Evolutionary conservation across 64 coral and sea anemone genomes (phyloP).

Genomic region (Montipora foliosa): DNA sequence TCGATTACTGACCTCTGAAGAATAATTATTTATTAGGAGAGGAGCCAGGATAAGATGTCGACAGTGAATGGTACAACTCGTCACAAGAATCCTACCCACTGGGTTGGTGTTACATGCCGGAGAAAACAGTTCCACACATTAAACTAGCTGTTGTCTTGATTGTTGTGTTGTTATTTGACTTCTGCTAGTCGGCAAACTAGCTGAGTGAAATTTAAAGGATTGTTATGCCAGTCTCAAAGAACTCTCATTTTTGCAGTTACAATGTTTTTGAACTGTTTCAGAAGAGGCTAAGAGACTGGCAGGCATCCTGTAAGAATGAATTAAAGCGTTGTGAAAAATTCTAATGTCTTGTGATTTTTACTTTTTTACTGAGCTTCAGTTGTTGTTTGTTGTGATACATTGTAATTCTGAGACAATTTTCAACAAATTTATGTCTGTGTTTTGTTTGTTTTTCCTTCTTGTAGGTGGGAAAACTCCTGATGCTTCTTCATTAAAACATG

Average conservation of each 20-base stretch:
- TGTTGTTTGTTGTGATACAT: not conserved
- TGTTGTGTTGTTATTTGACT: slow-evolving; percentile 2
- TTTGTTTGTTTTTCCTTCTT: slow-evolving; percentile 35
- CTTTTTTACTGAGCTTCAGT: not conserved
- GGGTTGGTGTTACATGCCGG: slow-evolving; percentile 57
- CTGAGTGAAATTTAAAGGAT: not conserved
- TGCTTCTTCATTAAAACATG: slow-evolving; percentile 36
- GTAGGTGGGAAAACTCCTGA: slow-evolving; percentile 78
- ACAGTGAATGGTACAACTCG: slow-evolving; percentile 33
- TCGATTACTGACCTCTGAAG: slow-evolving; percentile 92
- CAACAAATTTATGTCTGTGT: slow-evolving; percentile 10
- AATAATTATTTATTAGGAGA: slow-evolving; percentile 73
- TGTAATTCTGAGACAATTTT: not conserved
- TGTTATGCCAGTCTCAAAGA: not conserved
- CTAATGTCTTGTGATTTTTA: not conserved
- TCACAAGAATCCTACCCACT: slow-evolving; percentile 59
- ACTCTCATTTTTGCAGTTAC: slow-evolving; percentile 5
- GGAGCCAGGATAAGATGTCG: slow-evolving; percentile 58
- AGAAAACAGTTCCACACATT: slow-evolving; percentile 32
- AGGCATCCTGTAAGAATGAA: not conserved
- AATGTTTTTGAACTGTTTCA: slow-evolving; percentile 18
- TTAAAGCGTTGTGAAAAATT: not conserved
- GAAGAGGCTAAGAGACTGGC: slow-evolving; percentile 23
- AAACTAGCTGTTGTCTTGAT: not conserved
- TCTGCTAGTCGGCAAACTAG: not conserved